phyloP scores from a whole-genome alignment of 2,888 invertebrate genomes.

The Microctonus aethiopoides region DNA sequence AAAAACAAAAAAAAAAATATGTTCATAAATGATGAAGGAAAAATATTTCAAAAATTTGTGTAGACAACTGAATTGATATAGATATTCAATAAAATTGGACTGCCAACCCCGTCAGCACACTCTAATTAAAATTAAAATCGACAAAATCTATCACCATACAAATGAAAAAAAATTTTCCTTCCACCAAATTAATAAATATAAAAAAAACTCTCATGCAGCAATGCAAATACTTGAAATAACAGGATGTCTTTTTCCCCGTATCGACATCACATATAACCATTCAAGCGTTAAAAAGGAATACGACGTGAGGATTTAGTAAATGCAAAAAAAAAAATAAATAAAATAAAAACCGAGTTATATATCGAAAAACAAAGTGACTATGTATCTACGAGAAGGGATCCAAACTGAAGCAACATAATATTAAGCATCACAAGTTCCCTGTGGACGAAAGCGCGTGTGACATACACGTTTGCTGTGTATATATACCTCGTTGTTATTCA shows the following conservation, averaged over 20 bases:
- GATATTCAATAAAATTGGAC: too few relatives aligned
- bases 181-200: neutral
- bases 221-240: neutral
- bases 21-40: neutral
- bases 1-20: neutral
- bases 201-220: neutral
- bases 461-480: too few relatives aligned
- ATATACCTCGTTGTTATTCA: conserved; percentile 57
- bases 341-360: conserved; percentile 13
- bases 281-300: neutral
- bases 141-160: neutral
- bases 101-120: too few relatives aligned
- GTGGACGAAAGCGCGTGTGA: conserved; percentile 41
- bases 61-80: too few relatives aligned
- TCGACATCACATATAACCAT: neutral
- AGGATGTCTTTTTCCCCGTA: neutral
- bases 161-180: neutral
- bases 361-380: conserved; percentile 30
- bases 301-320: neutral
- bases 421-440: conserved; percentile 46
- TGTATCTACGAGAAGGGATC: conserved; percentile 40
- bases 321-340: too few relatives aligned
- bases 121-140: neutral
- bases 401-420: conserved; percentile 47
- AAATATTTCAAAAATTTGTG: too few relatives aligned